Conservation (phyloP, 1,140 invertebrate genomes). For the Xylocopa sonorina region DNA sequence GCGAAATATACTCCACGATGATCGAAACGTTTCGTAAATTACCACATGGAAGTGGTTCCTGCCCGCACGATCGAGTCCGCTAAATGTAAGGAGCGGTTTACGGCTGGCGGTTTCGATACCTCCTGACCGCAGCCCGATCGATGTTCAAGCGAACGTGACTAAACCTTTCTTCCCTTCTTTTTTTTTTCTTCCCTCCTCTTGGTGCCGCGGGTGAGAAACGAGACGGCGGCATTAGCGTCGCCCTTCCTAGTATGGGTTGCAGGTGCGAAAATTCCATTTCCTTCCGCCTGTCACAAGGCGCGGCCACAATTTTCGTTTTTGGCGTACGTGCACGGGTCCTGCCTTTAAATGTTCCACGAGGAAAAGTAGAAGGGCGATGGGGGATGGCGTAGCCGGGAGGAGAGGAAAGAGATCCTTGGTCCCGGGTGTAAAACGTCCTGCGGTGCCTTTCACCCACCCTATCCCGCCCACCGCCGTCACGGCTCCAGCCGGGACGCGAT, state of each 20-base stretch:
- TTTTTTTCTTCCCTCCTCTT: not conserved
- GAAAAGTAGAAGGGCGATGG: not conserved
- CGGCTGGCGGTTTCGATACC: conserved; percentile 41
- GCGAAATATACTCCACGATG: not conserved
- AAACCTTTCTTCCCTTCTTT: conserved; percentile 69
- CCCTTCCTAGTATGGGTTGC: conserved; percentile 53
- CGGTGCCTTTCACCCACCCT: not conserved
- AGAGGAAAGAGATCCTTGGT: not conserved
- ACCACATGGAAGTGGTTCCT: not conserved
- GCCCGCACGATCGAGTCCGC: too few relatives aligned
- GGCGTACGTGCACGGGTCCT: conserved; percentile 53
- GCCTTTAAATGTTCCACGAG: conserved; percentile 63
- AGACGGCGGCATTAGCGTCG: conserved; percentile 68
- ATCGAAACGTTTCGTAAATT: not conserved
- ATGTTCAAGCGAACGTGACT: conserved; percentile 76
- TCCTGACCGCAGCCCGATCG: conserved; percentile 69
- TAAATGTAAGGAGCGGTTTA: conserved; percentile 13
- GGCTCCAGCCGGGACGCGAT: conserved; percentile 25
- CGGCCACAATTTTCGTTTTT: conserved; percentile 67
- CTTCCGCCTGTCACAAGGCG: conserved; percentile 65
- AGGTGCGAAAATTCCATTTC: conserved; percentile 77
- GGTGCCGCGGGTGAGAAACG: conserved; percentile 65
- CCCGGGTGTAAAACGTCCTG: conserved; percentile 45
- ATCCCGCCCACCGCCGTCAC: not conserved
- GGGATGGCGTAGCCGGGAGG: too few relatives aligned